Conservation (phyloP, 2,113 vertebrate genomes). For the Oostethus manadensis region DNA sequence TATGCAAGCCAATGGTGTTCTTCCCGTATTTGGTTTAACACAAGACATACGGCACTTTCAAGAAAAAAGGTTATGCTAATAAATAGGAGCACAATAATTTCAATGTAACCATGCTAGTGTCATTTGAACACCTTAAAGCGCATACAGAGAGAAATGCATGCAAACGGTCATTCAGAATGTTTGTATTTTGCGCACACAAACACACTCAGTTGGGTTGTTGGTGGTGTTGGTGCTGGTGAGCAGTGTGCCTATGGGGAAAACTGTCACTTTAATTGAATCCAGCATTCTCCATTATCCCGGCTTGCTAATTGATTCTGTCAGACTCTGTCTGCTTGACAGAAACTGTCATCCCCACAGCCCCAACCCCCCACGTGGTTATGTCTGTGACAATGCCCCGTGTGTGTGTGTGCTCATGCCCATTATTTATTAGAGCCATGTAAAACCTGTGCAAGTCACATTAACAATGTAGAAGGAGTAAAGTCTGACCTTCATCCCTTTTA, state of each 20-base stretch:
- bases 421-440: slow-evolving; percentile 28
- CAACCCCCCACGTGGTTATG: slow-evolving; percentile 48
- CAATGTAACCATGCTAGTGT: too few relatives aligned
- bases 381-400: slow-evolving; percentile 45
- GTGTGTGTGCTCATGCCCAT: slow-evolving; percentile 19
- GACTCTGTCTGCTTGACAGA: slow-evolving; percentile 65
- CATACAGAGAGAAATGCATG: slow-evolving; percentile 16
- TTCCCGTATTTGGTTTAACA: too few relatives aligned
- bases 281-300: slow-evolving; percentile 62
- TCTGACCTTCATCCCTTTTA: not conserved
- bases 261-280: slow-evolving; percentile 72
- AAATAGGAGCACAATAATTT: too few relatives aligned
- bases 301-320: slow-evolving; percentile 71
- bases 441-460: slow-evolving; percentile 12
- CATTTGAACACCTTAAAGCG: not conserved
- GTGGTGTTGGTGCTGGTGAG: slow-evolving; percentile 64
- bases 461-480: not conserved
- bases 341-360: slow-evolving; percentile 63
- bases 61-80: too few relatives aligned
- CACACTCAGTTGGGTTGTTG: slow-evolving; percentile 49
- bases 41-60: too few relatives aligned
- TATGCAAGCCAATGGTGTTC: too few relatives aligned
- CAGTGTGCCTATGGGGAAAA: slow-evolving; percentile 61
- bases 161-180: slow-evolving; percentile 4
- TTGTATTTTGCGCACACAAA: slow-evolving; percentile 5